Evolutionary conservation across 2,888 invertebrate genomes (phyloP), one percentile per base, ranked within the genome.

Genomic region (Orthosia cruda): DNA sequence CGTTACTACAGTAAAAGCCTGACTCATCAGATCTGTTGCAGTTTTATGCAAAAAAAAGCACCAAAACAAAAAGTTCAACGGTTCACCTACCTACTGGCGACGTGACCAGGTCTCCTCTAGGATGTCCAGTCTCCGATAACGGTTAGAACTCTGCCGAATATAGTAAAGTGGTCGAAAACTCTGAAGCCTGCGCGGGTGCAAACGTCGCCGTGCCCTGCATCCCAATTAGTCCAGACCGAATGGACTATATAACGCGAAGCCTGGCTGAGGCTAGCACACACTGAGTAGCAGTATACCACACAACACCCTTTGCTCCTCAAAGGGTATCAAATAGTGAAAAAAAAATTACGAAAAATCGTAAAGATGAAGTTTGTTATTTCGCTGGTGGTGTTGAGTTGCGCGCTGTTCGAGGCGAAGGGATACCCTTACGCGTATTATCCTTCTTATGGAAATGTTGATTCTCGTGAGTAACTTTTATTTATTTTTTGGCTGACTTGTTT

Each of bases 181-280:
- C 4, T 20, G 45, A 61, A 45, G 45, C 87, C 86, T 85, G 90
- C 91, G 91, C 92, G 86, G 91, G 91, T 93, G 93, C 94, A 90
- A 84, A 87, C 90, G 75, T 62, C 49, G 32, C 72, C 96, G 95
- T 95, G 96, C 62, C 62, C 69, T 87, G 96, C 89, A 96, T 96
- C 93, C 90, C 93, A 96, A 96, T 96, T 88, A 95, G 91, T 92
- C 92, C 93, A 83, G 92, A 83, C 92, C 86, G 89, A 88, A 90
- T 90, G 90, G 92, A 92, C 89, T 96, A 96, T 96, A 96, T 93
- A 96, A 95, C 89, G 93, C 93, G 92, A 80, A 83, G 81, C 73
- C 88, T 87, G 88, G 76, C 84, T 83, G 77, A 79, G 76, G 79
- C 85, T 91, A 89, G 77, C 96, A 96, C 90, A 92, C 91, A 85